Evolutionary conservation across 2,797 vertebrate species (phyloP), one percentile per base, ranked within the genome.

Genomic region (Otolemur crassicaudatus): DNA sequence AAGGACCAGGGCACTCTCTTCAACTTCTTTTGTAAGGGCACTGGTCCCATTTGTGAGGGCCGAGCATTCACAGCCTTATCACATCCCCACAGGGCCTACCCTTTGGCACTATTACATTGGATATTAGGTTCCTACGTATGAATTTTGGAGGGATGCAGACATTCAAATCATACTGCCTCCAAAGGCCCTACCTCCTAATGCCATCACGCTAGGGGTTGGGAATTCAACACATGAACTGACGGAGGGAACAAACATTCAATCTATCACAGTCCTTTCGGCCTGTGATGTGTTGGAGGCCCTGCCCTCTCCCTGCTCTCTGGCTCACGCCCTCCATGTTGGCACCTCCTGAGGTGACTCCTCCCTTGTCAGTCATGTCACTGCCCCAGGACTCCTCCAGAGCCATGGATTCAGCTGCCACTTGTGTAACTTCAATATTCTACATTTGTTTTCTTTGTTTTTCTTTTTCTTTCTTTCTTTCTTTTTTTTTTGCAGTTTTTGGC

Each of bases 281-380:
- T 9, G 17, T 56, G 25, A 25, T 31, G 20, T 17, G 43, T 70
- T 72, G 67, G 23, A 37, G 29, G 4, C 23, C 7, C 29, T 94
- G 31, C 5, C 22, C 49, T 16, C 29, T 49, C 8, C 3, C 46
- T 1, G 60, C 60, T 87, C 17, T 58, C 46, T 7, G 46, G 31
- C 27, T 61, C 34, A 4, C 8, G 16, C 6, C 34, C 37, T 22
- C 70, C 37, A 0, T 19, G 23, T 14, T 25, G 46, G 67, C 43
- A 29, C 46, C 43, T 56, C 34, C 31, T 46, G 12, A 77, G 9
- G 6, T 25, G 25, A 17, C 22, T 69, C 40, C n/a, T 83, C 10
- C 49, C n/a, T 3, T 0, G 0, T 5, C 2, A 16, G 20, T 60
- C 60, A 3, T 53, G 58, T 84, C 4, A 3, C 9, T 56, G 58